Base-by-base conservation (phyloP, 1,140 invertebrate genomes). In the Scaptomyza montana region DNA sequence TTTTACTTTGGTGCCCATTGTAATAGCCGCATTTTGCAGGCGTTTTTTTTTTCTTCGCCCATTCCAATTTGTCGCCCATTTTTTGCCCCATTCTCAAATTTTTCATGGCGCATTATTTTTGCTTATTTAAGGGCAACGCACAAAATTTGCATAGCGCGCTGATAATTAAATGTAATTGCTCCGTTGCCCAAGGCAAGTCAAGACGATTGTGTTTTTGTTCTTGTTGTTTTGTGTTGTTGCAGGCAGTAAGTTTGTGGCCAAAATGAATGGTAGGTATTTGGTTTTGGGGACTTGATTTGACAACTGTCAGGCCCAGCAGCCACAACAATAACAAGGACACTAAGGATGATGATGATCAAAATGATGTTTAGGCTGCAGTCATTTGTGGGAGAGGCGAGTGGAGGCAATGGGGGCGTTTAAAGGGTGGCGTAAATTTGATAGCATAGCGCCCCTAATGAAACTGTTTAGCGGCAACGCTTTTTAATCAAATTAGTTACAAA, bases 141-240 rank as follows among this genome's bases (percentile, higher is more conserved):
- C 50, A 47, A 49, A 65, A 65, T 65, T 79, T 79, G 77, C 77
- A 78, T 78, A 74, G 67, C 60, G 60, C 77, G 68, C 68, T 79
- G 76, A 78, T 79, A 79, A 79, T 79, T 79, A 79, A 79, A 79
- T 79, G 65, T 78, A 79, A 79, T 79, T 78, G 77, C 75, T 78
- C 30, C 21, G 49, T 54, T 47, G 77, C 75, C 76, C 33, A 39
- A 39, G 53, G 74, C 46, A 56, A 36, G 46, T 47, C 7, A 49
- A 28, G 49, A 16, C 59, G 59, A 39, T 56, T 61, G n/a, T 12
- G 33, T 9, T 8, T 1, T 36, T 36, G 33, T 19, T 49, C 30
- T 25, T 8, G 46, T 41, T 62, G 36, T 59, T 57, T 36, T 53
- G 16, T 60, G 47, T 21, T 50, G 39, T n/a, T 59, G 60, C 46